Evolutionary conservation across 2,797 vertebrate species (phyloP).

Genomic region (Pantherophis alleghaniensis): DNA sequence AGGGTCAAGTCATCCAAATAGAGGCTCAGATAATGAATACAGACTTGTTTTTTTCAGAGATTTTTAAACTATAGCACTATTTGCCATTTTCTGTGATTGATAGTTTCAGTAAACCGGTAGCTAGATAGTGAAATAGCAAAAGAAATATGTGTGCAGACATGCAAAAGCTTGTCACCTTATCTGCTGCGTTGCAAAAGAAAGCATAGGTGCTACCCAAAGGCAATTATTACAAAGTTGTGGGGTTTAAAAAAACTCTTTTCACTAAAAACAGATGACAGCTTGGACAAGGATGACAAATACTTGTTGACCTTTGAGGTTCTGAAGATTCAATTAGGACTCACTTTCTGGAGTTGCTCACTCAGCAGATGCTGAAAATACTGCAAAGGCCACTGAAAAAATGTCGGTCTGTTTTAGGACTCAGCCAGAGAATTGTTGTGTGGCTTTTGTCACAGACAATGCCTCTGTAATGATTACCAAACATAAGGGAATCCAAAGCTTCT

Average conservation of each 20-base stretch:
- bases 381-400: neutral
- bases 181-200: neutral
- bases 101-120: neutral
- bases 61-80: neutral
- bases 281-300: neutral
- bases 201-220: neutral
- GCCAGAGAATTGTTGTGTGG: neutral
- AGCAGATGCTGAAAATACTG: neutral
- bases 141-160: neutral
- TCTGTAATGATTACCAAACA: neutral
- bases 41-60: neutral
- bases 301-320: neutral
- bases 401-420: neutral
- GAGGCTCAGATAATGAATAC: neutral
- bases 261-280: neutral
- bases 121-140: neutral
- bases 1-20: neutral
- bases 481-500: neutral
- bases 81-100: neutral
- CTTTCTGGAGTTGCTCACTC: neutral
- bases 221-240: neutral
- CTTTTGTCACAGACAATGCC: neutral
- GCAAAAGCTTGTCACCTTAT: neutral
- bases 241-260: neutral
- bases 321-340: neutral